Evolutionary conservation across 2,113 vertebrate genomes (phyloP).

Genomic region (Polypterus senegalus): DNA sequence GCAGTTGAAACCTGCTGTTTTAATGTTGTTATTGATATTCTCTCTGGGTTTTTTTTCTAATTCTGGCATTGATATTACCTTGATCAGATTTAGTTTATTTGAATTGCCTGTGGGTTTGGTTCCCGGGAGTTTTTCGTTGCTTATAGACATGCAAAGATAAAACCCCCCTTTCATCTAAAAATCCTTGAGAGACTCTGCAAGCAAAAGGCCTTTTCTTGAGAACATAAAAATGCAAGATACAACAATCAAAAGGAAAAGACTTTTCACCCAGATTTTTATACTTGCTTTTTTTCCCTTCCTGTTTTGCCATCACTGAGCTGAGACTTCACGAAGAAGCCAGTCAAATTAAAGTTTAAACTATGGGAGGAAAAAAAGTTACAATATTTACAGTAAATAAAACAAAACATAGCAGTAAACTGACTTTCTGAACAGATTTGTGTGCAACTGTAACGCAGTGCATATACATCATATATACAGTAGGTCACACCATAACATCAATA

Average conservation of each 20-base stretch:
- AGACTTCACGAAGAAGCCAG: conserved; percentile 27
- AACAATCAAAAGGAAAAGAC: conserved; percentile 53
- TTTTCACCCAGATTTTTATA: conserved; percentile 42
- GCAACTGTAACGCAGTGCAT: no score
- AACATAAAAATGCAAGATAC: conserved; percentile 57
- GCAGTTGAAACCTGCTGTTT: conserved; percentile 79
- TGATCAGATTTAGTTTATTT: conserved; percentile 85
- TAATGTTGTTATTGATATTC: conserved; percentile 82
- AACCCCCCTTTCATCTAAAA: conserved; percentile 73
- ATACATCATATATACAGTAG: no score
- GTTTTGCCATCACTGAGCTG: conserved; percentile 19
- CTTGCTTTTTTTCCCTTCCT: conserved; percentile 26
- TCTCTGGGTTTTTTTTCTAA: conserved; percentile 72
- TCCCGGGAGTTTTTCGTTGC: conserved; percentile 61
- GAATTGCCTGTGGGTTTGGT: conserved; percentile 74
- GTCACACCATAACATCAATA: not conserved
- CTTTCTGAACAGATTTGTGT: no score
- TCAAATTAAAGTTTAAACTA: not conserved
- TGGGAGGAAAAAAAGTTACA: no score
- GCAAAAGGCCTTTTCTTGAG: conserved; percentile 57
- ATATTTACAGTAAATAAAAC: no score
- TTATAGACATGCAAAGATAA: conserved; percentile 72
- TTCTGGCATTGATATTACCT: conserved; percentile 76
- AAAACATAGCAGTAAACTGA: no score
- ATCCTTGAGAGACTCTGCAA: conserved; percentile 65